Evolutionary conservation across 1,140 invertebrate species (phyloP).

Genomic region (Penaeus indicus): DNA sequence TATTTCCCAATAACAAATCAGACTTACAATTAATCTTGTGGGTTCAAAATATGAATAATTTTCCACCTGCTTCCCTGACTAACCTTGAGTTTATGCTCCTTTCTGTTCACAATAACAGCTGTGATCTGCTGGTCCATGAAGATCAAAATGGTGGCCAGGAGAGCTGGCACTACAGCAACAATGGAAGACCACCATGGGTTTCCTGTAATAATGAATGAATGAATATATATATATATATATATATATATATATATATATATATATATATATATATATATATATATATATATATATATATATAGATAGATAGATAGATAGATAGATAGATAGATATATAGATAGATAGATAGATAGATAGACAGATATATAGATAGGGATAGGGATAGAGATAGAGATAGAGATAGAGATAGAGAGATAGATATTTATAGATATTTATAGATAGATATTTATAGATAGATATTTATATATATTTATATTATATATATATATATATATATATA

Average conservation of each 20-base stretch:
- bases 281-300: too few relatives aligned
- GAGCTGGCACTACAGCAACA: constrained; percentile 87
- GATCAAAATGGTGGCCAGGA: constrained; percentile 96
- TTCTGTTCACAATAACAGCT: constrained; percentile 97
- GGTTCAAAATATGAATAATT: background rate
- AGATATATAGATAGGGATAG: background rate
- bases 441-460: too few relatives aligned
- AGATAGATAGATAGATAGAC: constrained; percentile 22
- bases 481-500: background rate
- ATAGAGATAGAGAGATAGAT: too few relatives aligned
- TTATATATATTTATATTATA: background rate
- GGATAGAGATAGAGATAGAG: too few relatives aligned
- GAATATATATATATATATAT: background rate
- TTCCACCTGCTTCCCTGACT: constrained; percentile 29
- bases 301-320: background rate
- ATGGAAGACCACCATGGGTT: constrained; percentile 90
- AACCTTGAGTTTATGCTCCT: constrained; percentile 96
- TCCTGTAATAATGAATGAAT: constrained; percentile 26
- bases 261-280: too few relatives aligned
- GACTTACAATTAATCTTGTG: background rate
- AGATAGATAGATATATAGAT: constrained; percentile 19
- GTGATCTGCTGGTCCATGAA: constrained; percentile 99
- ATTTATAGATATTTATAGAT: too few relatives aligned
- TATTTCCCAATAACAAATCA: constrained; percentile 16
- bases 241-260: too few relatives aligned